Percentiles rank a stretch among this genome's conserved stretches.
Evolutionary conservation across 2,888 invertebrate species (phyloP).

Genomic region (Conus canariensis): DNA sequence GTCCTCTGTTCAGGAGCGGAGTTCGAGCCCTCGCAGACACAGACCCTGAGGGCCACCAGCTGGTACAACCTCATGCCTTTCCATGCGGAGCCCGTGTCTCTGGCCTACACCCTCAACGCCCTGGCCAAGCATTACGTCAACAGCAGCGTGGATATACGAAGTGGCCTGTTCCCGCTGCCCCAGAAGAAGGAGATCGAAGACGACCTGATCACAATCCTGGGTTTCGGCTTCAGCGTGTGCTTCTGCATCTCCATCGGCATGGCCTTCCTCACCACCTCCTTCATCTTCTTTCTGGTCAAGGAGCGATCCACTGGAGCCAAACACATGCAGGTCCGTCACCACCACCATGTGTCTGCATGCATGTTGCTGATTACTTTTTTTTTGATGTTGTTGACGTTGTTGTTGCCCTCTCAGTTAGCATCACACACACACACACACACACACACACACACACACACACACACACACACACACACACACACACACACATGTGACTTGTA

Average conservation of each 20-base stretch:
- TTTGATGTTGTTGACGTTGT: too few species aligned
- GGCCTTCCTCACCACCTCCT: constrained; percentile 73
- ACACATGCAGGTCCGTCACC: constrained; percentile 58
- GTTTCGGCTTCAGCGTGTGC: constrained; percentile 62
- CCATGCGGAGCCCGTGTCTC: constrained; percentile 85
- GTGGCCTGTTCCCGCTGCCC: constrained; percentile 58
- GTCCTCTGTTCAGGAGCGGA: not conserved
- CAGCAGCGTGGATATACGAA: constrained; percentile 47
- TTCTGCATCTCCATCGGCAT: constrained; percentile 72
- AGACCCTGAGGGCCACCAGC: constrained; percentile 73
- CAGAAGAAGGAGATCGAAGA: constrained; percentile 50
- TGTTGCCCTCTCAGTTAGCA: too few species aligned
- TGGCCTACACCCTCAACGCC: constrained; percentile 78
- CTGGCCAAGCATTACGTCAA: constrained; percentile 53
- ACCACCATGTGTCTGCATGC: too few species aligned
- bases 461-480: too few species aligned
- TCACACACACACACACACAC: too few species aligned
- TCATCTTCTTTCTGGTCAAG: constrained; percentile 71
- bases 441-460: too few species aligned
- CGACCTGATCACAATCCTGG: constrained; percentile 10
- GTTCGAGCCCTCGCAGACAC: not conserved
- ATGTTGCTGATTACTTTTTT: not conserved
- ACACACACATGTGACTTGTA: too few species aligned
- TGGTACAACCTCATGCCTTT: constrained; percentile 90
- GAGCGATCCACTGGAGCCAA: constrained; percentile 78